A percentile compares a stretch with the other conserved stretches of the same genome.
Evolutionary conservation across 1,140 invertebrate species (phyloP).

Genomic region (Pseudomyrmex concolor): DNA sequence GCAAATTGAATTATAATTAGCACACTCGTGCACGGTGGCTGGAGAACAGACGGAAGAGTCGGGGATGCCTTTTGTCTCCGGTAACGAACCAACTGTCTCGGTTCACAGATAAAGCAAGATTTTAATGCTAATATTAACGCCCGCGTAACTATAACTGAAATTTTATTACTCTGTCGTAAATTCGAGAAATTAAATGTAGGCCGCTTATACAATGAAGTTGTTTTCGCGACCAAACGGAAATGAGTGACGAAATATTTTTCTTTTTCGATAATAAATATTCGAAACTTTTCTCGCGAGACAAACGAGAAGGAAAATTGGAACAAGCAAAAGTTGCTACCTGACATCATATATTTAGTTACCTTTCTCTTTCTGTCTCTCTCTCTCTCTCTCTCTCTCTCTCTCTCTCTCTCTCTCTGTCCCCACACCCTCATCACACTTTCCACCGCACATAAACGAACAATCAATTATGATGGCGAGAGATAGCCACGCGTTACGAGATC

Average conservation of each 20-base stretch:
- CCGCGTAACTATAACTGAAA: constrained; percentile 4
- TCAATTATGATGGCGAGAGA: constrained; percentile 46
- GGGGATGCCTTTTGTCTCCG: constrained; percentile 49
- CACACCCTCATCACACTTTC: not conserved
- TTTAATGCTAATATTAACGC: constrained; percentile 43
- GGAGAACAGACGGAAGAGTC: constrained; percentile 8
- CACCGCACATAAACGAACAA: constrained; percentile 13
- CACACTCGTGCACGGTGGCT: constrained; percentile 19
- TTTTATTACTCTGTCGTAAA: constrained; percentile 15
- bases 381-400: too few species aligned
- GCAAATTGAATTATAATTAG: constrained; percentile 70
- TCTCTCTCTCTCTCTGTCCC: too few species aligned
- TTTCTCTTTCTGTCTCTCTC: not conserved
- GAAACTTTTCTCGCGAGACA: not conserved
- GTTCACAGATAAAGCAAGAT: constrained; percentile 39
- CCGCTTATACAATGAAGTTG: not conserved
- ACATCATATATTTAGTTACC: constrained; percentile 4
- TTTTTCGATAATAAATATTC: constrained; percentile 7
- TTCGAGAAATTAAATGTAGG: constrained; percentile 4
- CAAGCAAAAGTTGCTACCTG: not conserved
- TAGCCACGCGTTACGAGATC: constrained; percentile 38
- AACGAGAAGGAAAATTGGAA: not conserved
- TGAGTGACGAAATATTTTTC: not conserved
- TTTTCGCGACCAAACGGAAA: not conserved
- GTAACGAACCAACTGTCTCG: constrained; percentile 53